phyloP scores from a whole-genome alignment of 2,888 invertebrate species.

The Mythimna albipuncta region DNA sequence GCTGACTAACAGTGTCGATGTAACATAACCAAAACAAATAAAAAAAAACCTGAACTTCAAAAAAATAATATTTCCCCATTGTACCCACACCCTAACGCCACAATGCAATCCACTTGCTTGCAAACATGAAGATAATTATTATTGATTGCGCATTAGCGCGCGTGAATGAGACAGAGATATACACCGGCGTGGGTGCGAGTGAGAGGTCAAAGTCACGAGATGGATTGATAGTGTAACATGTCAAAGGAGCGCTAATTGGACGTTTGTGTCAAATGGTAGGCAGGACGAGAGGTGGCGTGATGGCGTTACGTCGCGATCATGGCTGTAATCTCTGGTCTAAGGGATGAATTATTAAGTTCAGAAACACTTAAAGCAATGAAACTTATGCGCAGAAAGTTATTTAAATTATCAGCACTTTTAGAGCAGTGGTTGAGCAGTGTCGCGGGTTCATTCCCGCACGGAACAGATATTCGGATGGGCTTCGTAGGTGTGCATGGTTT shows the following conservation, averaged over 20 bases:
- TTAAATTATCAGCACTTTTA: no score
- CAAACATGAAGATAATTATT: slow-evolving; percentile 89
- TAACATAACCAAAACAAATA: no score
- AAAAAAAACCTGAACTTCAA: slow-evolving; percentile 1
- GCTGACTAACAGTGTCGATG: no score
- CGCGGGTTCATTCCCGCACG: no score
- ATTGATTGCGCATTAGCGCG: slow-evolving; percentile 88
- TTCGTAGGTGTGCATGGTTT: no score
- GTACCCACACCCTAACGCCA: slow-evolving; percentile 63
- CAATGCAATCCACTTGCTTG: slow-evolving; percentile 85
- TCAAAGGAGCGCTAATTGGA: slow-evolving; percentile 81
- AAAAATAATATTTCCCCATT: slow-evolving; percentile 18
- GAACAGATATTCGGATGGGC: no score
- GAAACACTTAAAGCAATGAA: not conserved
- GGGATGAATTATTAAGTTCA: not conserved
- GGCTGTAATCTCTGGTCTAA: not conserved
- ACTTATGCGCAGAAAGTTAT: no score
- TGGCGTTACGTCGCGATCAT: not conserved
- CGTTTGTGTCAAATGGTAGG: slow-evolving; percentile 55
- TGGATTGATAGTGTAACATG: slow-evolving; percentile 77
- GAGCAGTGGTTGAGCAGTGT: no score
- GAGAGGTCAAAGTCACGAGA: slow-evolving; percentile 61
- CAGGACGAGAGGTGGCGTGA: slow-evolving; percentile 11
- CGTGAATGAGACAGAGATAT: slow-evolving; percentile 64
- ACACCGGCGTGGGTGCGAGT: slow-evolving; percentile 29